A percentile compares a stretch with the other conserved stretches of the same genome.
Conservation (phyloP, 2,797 vertebrate species). For the Pipistrellus pipistrellus region DNA sequence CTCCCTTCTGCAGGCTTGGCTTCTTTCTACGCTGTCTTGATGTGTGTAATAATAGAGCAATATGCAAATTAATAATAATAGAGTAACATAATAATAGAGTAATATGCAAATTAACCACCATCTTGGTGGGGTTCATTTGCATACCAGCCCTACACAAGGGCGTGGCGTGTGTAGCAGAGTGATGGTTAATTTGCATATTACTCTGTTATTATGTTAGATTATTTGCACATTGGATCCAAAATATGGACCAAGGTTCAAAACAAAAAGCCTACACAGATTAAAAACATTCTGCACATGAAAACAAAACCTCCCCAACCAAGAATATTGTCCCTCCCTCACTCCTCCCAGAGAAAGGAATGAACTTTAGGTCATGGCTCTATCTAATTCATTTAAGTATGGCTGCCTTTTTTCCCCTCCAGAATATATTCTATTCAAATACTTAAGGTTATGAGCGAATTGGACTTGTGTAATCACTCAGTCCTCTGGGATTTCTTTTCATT, state of each 20-base stretch:
- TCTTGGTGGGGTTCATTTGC: too few species aligned
- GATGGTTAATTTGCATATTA: background rate
- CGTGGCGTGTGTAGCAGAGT: too few species aligned
- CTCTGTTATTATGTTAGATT: background rate
- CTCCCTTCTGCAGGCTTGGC: too few species aligned
- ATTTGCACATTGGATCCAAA: constrained; percentile 13
- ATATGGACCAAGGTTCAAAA: constrained; percentile 17
- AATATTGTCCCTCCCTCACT: constrained; percentile 59
- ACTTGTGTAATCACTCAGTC: constrained; percentile 81
- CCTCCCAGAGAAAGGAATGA: constrained; percentile 54
- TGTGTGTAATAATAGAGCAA: too few species aligned
- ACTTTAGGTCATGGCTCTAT: constrained; percentile 66
- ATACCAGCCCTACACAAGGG: too few species aligned
- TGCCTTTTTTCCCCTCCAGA: constrained; percentile 64
- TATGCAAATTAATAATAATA: too few species aligned
- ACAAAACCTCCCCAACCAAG: constrained; percentile 23
- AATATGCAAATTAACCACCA: too few species aligned
- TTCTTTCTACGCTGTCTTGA: too few species aligned
- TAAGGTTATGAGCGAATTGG: constrained; percentile 70
- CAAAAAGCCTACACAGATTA: constrained; percentile 26
- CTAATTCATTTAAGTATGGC: constrained; percentile 76
- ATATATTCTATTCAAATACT: constrained; percentile 76
- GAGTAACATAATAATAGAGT: too few species aligned
- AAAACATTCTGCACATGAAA: constrained; percentile 62
- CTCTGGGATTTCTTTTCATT: constrained; percentile 78